phyloP scores from a whole-genome alignment of 1,140 invertebrate species.

The Choristoneura fumiferana region DNA sequence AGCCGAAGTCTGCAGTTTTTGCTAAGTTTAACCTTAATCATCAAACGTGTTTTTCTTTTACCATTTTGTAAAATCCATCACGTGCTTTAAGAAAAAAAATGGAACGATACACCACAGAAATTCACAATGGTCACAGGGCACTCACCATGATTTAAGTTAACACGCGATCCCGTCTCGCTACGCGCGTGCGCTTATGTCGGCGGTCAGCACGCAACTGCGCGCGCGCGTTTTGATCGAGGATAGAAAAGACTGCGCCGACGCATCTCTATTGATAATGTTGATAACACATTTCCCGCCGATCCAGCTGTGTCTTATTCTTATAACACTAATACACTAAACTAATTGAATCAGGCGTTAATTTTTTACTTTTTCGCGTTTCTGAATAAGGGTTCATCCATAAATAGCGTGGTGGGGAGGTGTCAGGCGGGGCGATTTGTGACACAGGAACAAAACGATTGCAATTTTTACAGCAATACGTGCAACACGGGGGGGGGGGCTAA shows the following conservation, averaged over 20 bases:
- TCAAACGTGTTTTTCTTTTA: no score
- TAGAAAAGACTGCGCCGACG: background rate
- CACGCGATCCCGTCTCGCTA: background rate
- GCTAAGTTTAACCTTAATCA: no score
- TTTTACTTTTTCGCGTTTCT: no score
- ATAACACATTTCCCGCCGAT: constrained; percentile 9
- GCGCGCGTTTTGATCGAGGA: background rate
- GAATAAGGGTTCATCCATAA: no score
- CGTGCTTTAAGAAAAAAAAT: background rate
- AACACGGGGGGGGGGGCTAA: no score
- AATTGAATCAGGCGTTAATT: no score
- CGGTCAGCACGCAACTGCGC: background rate
- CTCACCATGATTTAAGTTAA: constrained; percentile 11
- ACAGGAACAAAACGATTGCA: no score
- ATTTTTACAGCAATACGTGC: no score
- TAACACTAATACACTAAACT: no score
- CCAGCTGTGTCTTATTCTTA: background rate
- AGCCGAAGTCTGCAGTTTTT: no score
- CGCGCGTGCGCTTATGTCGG: background rate
- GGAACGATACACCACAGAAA: background rate
- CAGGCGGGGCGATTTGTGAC: no score
- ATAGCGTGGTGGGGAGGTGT: no score
- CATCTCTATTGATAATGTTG: constrained; percentile 18
- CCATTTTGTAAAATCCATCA: background rate
- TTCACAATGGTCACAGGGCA: background rate